These are phyloP conservation scores for Rhopilema esculentum DNA, from an alignment of 30 jellyfish, hydroid and myxozoan genomes.

Conservation along the genomic window DNA sequence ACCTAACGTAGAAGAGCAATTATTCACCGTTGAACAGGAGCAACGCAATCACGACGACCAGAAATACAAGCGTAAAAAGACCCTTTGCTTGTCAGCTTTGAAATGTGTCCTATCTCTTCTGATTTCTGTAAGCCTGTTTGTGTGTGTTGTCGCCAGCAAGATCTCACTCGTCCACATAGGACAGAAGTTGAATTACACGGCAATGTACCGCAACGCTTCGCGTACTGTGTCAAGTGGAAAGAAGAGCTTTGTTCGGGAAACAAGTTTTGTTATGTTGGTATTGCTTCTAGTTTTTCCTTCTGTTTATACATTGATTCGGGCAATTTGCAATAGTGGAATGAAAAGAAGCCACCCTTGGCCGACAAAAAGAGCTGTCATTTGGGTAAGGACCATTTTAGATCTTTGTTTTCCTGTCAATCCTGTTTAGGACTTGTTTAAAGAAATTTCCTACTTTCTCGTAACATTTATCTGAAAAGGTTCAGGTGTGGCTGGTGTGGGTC, in stretches of 20 bases:
- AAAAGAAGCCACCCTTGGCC: conserved; percentile 97
- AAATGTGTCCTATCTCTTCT: conserved; percentile 68
- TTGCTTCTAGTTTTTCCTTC: conserved; percentile 75
- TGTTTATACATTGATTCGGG: conserved; percentile 53
- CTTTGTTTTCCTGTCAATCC: neutral
- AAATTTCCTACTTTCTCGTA: too few species aligned
- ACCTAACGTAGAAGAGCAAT: conserved; percentile 9
- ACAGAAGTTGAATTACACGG: conserved; percentile 35
- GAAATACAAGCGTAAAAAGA: conserved; percentile 70
- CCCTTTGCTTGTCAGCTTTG: conserved; percentile 61
- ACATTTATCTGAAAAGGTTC: too few species aligned
- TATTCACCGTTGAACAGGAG: conserved; percentile 78
- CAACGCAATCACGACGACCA: conserved; percentile 38
- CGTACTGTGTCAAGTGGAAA: neutral
- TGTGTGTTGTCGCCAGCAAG: conserved; percentile 85
- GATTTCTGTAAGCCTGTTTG: conserved; percentile 63
- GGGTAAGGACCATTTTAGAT: conserved; percentile 86
- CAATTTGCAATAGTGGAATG: conserved; percentile 66
- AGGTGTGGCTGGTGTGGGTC: too few species aligned
- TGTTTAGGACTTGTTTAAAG: neutral
- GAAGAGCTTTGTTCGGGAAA: conserved; percentile 46
- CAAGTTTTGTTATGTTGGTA: conserved; percentile 77
- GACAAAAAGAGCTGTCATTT: conserved; percentile 72
- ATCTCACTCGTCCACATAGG: conserved; percentile 82
- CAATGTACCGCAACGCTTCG: neutral